Percentiles rank a stretch among this genome's conserved stretches.
phyloP scores from a whole-genome alignment of 2,113 vertebrate species.

The Ivindomyrus marchei region DNA sequence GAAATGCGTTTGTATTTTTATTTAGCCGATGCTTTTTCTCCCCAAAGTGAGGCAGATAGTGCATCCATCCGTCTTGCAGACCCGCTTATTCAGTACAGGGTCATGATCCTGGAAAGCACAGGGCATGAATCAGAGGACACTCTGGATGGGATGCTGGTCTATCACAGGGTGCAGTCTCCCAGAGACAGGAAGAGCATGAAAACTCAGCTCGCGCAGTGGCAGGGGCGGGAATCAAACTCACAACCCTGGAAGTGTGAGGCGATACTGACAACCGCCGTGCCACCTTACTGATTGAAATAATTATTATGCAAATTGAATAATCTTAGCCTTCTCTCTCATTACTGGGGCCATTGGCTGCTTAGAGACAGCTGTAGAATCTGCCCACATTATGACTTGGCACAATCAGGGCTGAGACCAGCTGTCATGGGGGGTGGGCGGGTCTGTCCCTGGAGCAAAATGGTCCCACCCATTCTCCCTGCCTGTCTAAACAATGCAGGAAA shows the following conservation, averaged over 20 bases:
- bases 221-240: background rate
- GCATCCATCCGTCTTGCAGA: background rate
- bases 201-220: background rate
- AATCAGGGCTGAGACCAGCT: background rate
- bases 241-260: background rate
- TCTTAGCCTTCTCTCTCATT: background rate
- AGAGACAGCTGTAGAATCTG: background rate
- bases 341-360: background rate
- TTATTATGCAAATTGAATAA: constrained; percentile 2
- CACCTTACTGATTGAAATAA: background rate
- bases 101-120: background rate
- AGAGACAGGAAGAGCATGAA: background rate
- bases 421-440: background rate
- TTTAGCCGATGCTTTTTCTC: background rate
- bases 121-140: background rate
- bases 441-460: background rate
- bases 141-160: background rate
- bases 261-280: background rate
- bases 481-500: background rate
- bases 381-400: background rate
- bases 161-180: background rate
- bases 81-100: background rate
- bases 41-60: background rate
- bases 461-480: background rate
- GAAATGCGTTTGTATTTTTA: background rate